phyloP scores from a whole-genome alignment of 2,113 vertebrate genomes.

The Muscicapa adusta region DNA sequence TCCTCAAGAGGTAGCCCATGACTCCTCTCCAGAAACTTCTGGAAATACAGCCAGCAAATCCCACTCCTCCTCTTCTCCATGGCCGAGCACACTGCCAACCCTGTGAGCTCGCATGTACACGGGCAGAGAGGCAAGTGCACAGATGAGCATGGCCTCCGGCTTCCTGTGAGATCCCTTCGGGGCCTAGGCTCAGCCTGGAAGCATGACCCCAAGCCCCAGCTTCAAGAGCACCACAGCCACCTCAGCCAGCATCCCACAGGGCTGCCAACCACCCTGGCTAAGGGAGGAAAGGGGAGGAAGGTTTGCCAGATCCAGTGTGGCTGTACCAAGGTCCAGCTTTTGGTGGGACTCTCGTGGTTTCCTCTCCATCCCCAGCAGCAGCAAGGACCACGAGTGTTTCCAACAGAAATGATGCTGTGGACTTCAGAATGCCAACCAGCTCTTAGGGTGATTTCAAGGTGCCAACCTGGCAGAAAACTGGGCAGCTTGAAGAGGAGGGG shows the following conservation, averaged over 20 bases:
- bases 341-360: background rate
- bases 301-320: background rate
- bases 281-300: background rate
- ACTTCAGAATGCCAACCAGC: background rate
- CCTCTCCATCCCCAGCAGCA: background rate
- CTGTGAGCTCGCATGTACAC: accelerated
- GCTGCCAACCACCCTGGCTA: background rate
- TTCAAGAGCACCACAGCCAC: background rate
- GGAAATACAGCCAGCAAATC: background rate
- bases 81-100: accelerated
- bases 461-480: background rate
- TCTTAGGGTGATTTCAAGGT: background rate
- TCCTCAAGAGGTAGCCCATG: accelerated
- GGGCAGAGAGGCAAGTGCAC: background rate
- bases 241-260: background rate
- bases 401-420: background rate
- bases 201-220: background rate
- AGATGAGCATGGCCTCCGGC: accelerated
- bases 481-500: background rate
- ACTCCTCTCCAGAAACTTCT: background rate
- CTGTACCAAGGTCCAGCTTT: background rate
- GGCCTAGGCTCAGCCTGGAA: background rate
- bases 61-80: background rate
- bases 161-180: accelerated
- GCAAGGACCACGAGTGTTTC: accelerated